These are phyloP conservation scores for Athene cunicularia DNA, from an alignment of 2,113 vertebrate species.

Conservation along the genomic window DNA sequence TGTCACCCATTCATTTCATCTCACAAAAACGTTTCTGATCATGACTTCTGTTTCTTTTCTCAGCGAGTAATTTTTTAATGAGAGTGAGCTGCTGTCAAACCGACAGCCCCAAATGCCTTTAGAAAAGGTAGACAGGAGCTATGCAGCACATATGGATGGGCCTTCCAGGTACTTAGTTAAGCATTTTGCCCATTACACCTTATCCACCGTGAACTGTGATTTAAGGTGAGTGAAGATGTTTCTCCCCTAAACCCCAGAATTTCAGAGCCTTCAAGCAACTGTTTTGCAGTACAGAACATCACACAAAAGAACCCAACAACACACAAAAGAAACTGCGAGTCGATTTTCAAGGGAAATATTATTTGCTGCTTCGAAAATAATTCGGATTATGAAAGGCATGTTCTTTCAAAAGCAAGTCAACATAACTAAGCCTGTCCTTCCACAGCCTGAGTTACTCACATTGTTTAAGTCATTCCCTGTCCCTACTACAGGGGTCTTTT, in stretches of 20 bases:
- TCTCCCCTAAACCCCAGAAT: background rate
- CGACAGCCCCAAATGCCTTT: background rate
- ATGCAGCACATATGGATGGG: fast-evolving
- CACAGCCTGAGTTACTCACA: background rate
- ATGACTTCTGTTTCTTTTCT: background rate
- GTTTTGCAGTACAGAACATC: background rate
- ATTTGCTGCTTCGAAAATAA: background rate
- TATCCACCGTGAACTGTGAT: background rate
- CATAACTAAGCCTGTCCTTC: background rate
- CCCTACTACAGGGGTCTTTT: background rate
- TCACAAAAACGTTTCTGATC: background rate
- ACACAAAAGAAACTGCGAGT: background rate
- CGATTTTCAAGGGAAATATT: background rate
- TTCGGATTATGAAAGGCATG: background rate
- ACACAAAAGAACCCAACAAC: background rate
- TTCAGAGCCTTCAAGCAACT: background rate
- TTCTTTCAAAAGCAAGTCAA: background rate
- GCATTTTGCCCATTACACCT: background rate
- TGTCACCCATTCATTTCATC: background rate
- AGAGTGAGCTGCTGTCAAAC: background rate
- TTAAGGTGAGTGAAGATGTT: background rate
- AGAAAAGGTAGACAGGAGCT: background rate
- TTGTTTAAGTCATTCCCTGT: background rate
- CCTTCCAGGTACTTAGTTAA: background rate
- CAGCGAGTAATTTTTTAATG: background rate